Evolutionary conservation across 35 echinoderm and acorn worm genomes (phyloP).

Genomic region (Amphiura filiformis): DNA sequence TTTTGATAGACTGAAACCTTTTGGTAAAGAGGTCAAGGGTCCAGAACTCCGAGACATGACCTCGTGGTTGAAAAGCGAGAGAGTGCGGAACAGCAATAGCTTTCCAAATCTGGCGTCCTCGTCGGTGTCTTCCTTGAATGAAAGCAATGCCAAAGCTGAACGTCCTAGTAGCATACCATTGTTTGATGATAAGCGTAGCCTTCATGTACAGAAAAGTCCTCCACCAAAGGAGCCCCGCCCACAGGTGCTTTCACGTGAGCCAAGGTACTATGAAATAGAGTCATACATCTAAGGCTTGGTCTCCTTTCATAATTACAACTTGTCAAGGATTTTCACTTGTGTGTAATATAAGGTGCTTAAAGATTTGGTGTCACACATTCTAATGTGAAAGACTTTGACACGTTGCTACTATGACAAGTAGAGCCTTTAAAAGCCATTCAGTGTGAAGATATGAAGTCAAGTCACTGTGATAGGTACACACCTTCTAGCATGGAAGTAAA

Average conservation of each 20-base stretch:
- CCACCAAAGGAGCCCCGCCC: conserved; percentile 19
- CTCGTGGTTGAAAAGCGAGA: conserved; percentile 41
- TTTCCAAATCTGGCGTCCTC: conserved; percentile 34
- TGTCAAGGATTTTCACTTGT: too few relatives aligned
- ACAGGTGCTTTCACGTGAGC: conserved; percentile 22
- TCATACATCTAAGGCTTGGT: conserved; percentile 15
- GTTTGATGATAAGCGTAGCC: conserved; percentile 6
- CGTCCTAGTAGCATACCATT: conserved; percentile 10
- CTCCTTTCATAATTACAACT: too few relatives aligned
- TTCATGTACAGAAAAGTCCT: conserved; percentile 1
- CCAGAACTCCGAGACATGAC: conserved; percentile 45
- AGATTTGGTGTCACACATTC: too few relatives aligned
- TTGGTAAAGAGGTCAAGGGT: conserved; percentile 42
- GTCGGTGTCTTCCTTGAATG: conserved; percentile 16
- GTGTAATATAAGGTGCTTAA: too few relatives aligned
- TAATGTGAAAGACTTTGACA: too few relatives aligned
- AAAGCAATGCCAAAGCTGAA: conserved; percentile 14
- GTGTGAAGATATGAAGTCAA: too few relatives aligned
- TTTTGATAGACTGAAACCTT: conserved; percentile 45
- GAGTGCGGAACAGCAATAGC: conserved; percentile 34
- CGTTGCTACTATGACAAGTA: too few relatives aligned
- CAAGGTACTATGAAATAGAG: conserved; percentile 42
- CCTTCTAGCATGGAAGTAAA: too few relatives aligned
- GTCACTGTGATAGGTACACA: too few relatives aligned
- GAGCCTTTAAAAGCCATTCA: too few relatives aligned